Evolutionary conservation across 2,113 vertebrate species (phyloP).

Genomic region (Crotalus horridus): DNA sequence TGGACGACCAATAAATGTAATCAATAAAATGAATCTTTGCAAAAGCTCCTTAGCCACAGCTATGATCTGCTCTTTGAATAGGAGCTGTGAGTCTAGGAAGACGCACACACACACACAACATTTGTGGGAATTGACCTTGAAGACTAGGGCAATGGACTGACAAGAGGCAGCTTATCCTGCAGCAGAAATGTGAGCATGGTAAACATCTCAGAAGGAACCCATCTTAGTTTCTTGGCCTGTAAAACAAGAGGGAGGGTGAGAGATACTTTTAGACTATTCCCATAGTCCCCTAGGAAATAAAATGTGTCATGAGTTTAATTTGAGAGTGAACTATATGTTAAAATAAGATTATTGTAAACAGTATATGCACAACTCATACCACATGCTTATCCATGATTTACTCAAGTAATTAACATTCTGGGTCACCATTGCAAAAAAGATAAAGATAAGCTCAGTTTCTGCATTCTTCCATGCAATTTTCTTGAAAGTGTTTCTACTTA

Average conservation of each 20-base stretch:
- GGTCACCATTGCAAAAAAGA: background rate
- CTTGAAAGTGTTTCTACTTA: background rate
- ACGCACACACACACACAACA: no score
- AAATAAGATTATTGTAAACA: background rate
- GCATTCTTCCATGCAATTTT: background rate
- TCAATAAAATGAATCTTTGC: background rate
- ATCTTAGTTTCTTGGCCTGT: background rate
- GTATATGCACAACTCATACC: background rate
- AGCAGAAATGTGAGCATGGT: background rate
- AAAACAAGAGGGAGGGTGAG: background rate
- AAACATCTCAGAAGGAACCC: background rate
- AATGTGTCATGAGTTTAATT: background rate
- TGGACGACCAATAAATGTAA: background rate
- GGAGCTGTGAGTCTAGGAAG: background rate
- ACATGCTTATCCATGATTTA: background rate
- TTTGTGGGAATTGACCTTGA: background rate
- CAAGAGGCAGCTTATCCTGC: background rate
- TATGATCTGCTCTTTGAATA: background rate
- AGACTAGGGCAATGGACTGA: background rate
- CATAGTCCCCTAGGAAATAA: background rate
- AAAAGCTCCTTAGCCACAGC: background rate
- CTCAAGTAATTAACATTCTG: background rate
- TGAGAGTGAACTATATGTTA: background rate
- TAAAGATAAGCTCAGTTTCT: background rate
- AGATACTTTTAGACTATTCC: background rate